Evolutionary conservation across 53 echinoderm and acorn worm genomes (phyloP).

Genomic region (Astropecten irregularis): DNA sequence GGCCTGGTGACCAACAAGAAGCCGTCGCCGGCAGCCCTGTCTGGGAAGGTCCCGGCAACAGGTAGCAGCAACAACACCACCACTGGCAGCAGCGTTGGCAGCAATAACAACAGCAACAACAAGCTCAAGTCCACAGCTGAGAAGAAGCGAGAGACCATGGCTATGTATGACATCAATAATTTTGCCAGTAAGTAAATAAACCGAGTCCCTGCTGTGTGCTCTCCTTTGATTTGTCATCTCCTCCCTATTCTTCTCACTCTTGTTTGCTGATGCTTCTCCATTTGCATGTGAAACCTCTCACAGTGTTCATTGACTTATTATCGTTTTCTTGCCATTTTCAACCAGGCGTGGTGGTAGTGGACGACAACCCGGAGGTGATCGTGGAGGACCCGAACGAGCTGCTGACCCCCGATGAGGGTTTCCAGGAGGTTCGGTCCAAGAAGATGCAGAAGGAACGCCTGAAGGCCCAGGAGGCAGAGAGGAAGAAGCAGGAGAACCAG

Average conservation of each 20-base stretch:
- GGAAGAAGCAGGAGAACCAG: slow-evolving; percentile 71
- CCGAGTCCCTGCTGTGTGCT: neutral
- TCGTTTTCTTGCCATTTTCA: no score
- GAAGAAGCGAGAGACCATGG: slow-evolving; percentile 83
- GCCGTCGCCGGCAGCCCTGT: neutral
- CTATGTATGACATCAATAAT: slow-evolving; percentile 85
- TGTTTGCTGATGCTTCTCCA: neutral
- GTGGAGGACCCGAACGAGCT: slow-evolving; percentile 95
- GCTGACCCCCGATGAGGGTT: slow-evolving; percentile 94
- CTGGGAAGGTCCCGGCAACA: slow-evolving; percentile 19
- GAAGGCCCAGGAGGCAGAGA: slow-evolving; percentile 76
- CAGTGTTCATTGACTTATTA: no score
- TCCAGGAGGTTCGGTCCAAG: slow-evolving; percentile 93
- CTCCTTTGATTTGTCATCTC: no score
- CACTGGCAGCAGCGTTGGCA: neutral
- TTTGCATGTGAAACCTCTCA: no score
- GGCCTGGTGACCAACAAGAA: slow-evolving; percentile 49
- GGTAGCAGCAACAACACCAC: slow-evolving; percentile 12
- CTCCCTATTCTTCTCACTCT: no score
- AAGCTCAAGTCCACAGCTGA: slow-evolving; percentile 70
- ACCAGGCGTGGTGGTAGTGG: slow-evolving; percentile 96
- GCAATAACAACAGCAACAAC: neutral
- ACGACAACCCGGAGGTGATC: slow-evolving; percentile 95
- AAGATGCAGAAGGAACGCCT: slow-evolving; percentile 73
- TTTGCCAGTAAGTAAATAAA: slow-evolving; percentile 83